Conservation (phyloP, 2,797 vertebrate species). For the Acanthornis magna region DNA sequence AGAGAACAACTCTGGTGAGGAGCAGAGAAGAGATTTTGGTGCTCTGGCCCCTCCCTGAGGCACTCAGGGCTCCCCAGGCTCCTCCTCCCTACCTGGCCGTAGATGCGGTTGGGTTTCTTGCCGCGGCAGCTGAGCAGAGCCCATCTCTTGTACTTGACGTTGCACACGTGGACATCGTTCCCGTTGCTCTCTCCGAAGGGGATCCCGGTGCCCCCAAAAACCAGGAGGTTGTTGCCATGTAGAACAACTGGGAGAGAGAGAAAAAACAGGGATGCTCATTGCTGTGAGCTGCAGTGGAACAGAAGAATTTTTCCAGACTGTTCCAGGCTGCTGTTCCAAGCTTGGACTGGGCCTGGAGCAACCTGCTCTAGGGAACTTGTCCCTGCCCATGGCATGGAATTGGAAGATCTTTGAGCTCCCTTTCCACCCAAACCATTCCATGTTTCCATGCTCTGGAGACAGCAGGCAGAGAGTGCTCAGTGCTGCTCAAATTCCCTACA, state of each 20-base stretch:
- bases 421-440: neutral
- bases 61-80: neutral
- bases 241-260: constrained; percentile 82
- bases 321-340: neutral
- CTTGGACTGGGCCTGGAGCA: neutral
- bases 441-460: neutral
- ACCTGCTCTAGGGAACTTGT: neutral
- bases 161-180: constrained; percentile 96
- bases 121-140: constrained; percentile 93
- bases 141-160: constrained; percentile 96
- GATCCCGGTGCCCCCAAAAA: constrained; percentile 96
- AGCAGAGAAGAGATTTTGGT: fast-evolving
- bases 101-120: constrained; percentile 96
- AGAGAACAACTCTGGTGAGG: no score
- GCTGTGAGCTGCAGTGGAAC: neutral
- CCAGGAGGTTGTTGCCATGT: constrained; percentile 97
- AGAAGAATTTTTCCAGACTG: neutral
- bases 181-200: constrained; percentile 97
- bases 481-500: no score
- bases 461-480: neutral
- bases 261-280: neutral
- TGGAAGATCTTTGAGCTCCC: neutral
- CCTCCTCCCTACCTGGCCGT: constrained; percentile 86
- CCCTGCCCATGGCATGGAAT: fast-evolving
- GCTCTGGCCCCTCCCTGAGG: neutral